Base-by-base conservation (phyloP, 2,113 vertebrate genomes). In the Carassius carassius region DNA sequence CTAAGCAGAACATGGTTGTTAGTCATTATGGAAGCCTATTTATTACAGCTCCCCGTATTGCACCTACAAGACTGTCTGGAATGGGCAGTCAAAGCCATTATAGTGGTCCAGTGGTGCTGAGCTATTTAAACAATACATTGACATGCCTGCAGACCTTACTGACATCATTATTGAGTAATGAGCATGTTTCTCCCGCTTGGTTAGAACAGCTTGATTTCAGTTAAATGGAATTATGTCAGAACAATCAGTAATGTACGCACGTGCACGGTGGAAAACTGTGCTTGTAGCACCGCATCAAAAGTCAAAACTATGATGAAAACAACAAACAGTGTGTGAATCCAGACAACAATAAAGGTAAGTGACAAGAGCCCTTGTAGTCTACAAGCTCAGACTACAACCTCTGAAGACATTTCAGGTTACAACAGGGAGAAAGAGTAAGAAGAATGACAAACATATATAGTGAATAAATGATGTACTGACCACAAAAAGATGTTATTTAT, bases 1-100 rank as follows among this genome's bases (percentile, higher is more conserved):
- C 77, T 65, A 76, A 62, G 78, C 70, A 44, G 70, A 69, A 78
- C 81, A 70, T 81, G 76, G 54, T 44, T 87, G 88, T 85, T 79
- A 74, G 82, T 89, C 84, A 87, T 89, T 86, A 87, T 19, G 37
- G 62, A 73, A 83, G n/a, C 60, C 81, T 78, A 81, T 84, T 81
- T 83, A 76, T 88, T 83, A 82, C 79, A 60, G 35, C 78, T 77
- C 49, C 14, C 76, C 32, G 69, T 81, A 56, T 35, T 75, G 76
- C 70, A 47, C 58, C 75, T 23, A 86, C 85, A 67, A 21, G 60
- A 65, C 62, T 80, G 75, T 77, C 75, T 77, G 37, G 35, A 79
- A 63, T 23, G 35, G n/a, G 77, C 58, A 44, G n/a, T 25, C 37
- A 49, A 65, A 80, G 60, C 56, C 10, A 17, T 23, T 47, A 65